Base-by-base conservation (phyloP, 2,113 vertebrate genomes). In the Budorcas taxicolor region DNA sequence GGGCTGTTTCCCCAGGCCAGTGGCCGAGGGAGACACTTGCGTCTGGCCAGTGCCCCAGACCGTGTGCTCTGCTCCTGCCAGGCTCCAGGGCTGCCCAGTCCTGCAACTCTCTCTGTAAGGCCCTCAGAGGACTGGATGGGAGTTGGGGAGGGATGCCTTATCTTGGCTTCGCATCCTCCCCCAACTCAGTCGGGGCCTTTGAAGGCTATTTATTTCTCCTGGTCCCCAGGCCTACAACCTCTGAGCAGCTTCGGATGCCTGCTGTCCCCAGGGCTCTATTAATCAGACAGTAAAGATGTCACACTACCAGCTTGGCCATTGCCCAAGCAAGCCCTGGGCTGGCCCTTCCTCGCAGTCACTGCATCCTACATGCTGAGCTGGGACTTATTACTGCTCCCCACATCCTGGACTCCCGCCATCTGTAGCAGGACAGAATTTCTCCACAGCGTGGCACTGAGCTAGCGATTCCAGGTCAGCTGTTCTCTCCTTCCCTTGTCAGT, bases 231-330 rank as follows among this genome's bases (percentile, higher is more conserved):
- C 88, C 89, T 60, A 13, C 36, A 25, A 91, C 94, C 97, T 91
- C 47, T 0, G 85, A 93, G 89, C 58, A 95, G 95, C 83, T 58
- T 85, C 7, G 0, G 60, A 90, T 78, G 82, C 64, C 36, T 96
- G 87, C 53, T 89, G 58, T 95, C 93, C 71, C 52, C 25, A 85
- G 52, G 47, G 88, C 84, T 76, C n/a, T n/a, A 78, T 94, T 97
- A 91, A 97, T 97, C 96, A 97, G 78, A 87, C 31, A 43, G 87
- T 85, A 60, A 98, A 97, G 90, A 86, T 97, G 83, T 95, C 83
- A 62, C 81, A 84, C 55, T 55, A 6, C 36, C 78, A 52, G 82
- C 88, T n/a, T 96, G 85, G 89, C 50, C 57, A 57, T 71, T 94
- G 92, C 92, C 94, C 97, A 96, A 95, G n/a, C 60, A 88, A 95